Conservation (phyloP, 30 jellyfish, hydroid and myxozoan species). For the Chrysaora quinquecirrha region DNA sequence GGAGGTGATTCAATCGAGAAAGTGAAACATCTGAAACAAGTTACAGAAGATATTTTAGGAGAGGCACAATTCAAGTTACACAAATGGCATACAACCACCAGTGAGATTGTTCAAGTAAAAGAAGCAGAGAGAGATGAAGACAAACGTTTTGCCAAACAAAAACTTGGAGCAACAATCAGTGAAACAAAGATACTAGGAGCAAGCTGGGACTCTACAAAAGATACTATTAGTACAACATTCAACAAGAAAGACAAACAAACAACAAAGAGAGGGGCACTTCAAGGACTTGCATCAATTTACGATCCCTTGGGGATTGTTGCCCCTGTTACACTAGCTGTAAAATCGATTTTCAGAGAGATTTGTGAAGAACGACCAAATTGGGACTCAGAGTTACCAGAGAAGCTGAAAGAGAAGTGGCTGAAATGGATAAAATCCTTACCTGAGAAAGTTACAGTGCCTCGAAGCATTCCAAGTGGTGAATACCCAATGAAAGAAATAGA, state of each 20-base stretch:
- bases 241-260: background rate
- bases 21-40: background rate
- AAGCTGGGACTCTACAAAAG: constrained; percentile 43
- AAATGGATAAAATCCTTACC: constrained; percentile 26
- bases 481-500: constrained; percentile 18
- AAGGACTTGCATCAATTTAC: constrained; percentile 49
- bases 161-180: constrained; percentile 16
- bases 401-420: constrained; percentile 12
- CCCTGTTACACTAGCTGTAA: constrained; percentile 26
- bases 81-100: constrained; percentile 4
- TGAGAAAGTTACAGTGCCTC: constrained; percentile 16
- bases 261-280: constrained; percentile 53
- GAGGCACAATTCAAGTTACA: background rate
- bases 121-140: constrained; percentile 6
- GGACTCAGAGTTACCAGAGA: constrained; percentile 29
- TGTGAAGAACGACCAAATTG: constrained; percentile 15
- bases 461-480: constrained; percentile 17
- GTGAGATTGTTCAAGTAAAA: too few species aligned
- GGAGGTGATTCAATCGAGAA: background rate
- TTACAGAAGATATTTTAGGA: background rate
- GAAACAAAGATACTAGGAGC: constrained; percentile 64
- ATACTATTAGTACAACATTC: constrained; percentile 18
- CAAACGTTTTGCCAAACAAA: constrained; percentile 36
- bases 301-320: constrained; percentile 42
- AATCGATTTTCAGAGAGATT: background rate